Percentiles rank a stretch among this genome's conserved stretches.
phyloP scores from a whole-genome alignment of 2,113 vertebrate species.

The Coryphaenoides rupestris region DNA sequence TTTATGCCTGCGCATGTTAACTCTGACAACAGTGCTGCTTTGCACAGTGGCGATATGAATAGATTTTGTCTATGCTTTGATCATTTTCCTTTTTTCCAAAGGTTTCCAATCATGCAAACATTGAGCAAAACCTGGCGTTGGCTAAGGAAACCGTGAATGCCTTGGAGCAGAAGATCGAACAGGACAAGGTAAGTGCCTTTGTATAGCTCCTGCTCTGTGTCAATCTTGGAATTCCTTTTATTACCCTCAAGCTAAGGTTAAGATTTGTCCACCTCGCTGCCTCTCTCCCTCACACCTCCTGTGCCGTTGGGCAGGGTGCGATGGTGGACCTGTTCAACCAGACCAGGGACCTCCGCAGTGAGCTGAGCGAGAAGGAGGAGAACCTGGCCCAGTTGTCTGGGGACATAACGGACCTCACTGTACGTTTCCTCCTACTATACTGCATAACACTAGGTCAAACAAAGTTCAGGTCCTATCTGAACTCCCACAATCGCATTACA shows the following conservation, averaged over 20 bases:
- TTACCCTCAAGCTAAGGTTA: slow-evolving; percentile 19
- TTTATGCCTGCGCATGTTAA: not conserved
- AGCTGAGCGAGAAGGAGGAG: slow-evolving; percentile 78
- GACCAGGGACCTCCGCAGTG: slow-evolving; percentile 83
- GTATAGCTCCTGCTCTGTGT: not conserved
- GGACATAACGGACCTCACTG: slow-evolving; percentile 84
- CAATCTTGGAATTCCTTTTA: not conserved
- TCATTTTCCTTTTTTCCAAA: slow-evolving; percentile 27
- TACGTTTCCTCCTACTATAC: slow-evolving; percentile 43
- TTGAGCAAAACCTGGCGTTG: slow-evolving; percentile 73
- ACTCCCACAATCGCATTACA: too few relatives aligned
- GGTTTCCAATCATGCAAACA: slow-evolving; percentile 69
- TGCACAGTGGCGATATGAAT: not conserved
- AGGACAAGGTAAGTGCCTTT: slow-evolving; percentile 78
- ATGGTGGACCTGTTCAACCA: slow-evolving; percentile 86
- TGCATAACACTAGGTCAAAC: slow-evolving; percentile 16
- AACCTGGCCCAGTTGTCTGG: slow-evolving; percentile 73
- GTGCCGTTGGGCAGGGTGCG: slow-evolving; percentile 72
- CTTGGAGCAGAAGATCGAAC: slow-evolving; percentile 79
- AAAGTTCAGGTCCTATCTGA: too few relatives aligned
- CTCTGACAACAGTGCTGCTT: not conserved
- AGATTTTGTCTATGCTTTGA: not conserved
- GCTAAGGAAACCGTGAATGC: slow-evolving; percentile 66
- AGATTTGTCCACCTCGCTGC: not conserved
- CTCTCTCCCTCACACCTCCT: not conserved